Percentiles rank a stretch among this genome's conserved stretches.
These are phyloP conservation scores for Hoplostethus mediterraneus DNA, from an alignment of 2,797 vertebrate genomes.

Conservation along the genomic window DNA sequence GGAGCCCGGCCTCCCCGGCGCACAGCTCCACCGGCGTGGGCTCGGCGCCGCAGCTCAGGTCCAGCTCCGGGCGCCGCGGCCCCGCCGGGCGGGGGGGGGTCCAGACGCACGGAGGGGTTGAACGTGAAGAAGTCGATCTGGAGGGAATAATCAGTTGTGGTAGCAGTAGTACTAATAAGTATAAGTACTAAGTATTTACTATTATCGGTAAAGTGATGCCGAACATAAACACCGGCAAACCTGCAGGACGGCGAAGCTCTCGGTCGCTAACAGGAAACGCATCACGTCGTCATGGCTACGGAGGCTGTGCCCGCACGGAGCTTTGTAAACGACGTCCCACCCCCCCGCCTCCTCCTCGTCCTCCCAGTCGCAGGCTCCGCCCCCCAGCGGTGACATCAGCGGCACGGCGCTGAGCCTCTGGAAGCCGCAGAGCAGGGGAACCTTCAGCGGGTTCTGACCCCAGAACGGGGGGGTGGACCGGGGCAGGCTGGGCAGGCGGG, in stretches of 20 bases:
- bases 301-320: conserved; percentile 91
- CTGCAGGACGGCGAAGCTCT: conserved; percentile 86
- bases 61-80: conserved; percentile 79
- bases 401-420: conserved; percentile 84
- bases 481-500: conserved; percentile 73
- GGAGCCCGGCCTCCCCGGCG: conserved; percentile 73
- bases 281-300: conserved; percentile 86
- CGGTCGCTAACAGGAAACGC: conserved; percentile 86
- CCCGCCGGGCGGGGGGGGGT: conserved; percentile 48
- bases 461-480: conserved; percentile 68
- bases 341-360: neutral
- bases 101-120: conserved; percentile 84
- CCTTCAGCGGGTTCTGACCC: conserved; percentile 89
- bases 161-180: too few species aligned
- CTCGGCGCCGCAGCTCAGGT: conserved; percentile 91
- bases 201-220: too few species aligned
- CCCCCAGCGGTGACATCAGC: conserved; percentile 46
- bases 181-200: too few species aligned
- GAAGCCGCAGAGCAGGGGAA: conserved; percentile 89
- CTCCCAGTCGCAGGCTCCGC: neutral
- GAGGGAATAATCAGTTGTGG: neutral
- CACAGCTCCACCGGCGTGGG: conserved; percentile 88
- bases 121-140: conserved; percentile 92
- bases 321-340: conserved; percentile 86
- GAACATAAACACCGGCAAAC: conserved; percentile 45